phyloP scores from a whole-genome alignment of 2,797 vertebrate genomes.

The Notolabrus celidotus region DNA sequence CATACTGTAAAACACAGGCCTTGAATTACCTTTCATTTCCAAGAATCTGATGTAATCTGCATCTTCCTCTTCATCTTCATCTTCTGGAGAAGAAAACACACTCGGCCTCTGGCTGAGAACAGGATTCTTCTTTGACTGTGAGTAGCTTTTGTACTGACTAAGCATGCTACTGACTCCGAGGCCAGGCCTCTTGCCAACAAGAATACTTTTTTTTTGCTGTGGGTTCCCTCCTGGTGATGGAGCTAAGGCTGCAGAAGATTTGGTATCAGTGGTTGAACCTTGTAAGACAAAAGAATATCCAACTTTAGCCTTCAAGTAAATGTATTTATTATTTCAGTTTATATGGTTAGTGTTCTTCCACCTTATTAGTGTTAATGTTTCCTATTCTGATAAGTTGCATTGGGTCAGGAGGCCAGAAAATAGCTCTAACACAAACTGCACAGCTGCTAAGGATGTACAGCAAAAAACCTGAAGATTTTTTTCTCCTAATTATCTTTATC shows the following conservation, averaged over 20 bases:
- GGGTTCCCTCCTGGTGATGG: conserved; percentile 57
- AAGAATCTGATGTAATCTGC: conserved; percentile 90
- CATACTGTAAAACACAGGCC: conserved; percentile 52
- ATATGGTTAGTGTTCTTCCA: not conserved
- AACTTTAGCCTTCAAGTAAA: not conserved
- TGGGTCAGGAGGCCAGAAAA: too few relatives aligned
- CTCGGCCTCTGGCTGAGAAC: conserved; percentile 89
- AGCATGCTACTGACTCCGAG: conserved; percentile 90
- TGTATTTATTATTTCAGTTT: not conserved
- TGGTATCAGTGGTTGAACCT: conserved; percentile 76
- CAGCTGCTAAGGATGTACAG: too few relatives aligned
- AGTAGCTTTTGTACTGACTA: conserved; percentile 90
- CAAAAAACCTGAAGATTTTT: too few relatives aligned
- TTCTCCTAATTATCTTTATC: too few relatives aligned
- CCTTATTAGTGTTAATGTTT: too few relatives aligned
- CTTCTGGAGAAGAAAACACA: conserved; percentile 92
- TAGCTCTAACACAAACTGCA: too few relatives aligned
- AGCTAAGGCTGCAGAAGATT: conserved; percentile 50
- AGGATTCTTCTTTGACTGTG: conserved; percentile 89
- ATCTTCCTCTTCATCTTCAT: conserved; percentile 90
- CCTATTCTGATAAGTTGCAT: too few relatives aligned
- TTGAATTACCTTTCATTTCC: conserved; percentile 94
- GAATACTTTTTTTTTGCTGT: conserved; percentile 82
- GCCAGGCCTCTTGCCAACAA: conserved; percentile 89
- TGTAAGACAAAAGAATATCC: not conserved